A percentile compares a stretch with the other conserved stretches of the same genome.
Conservation (phyloP, 2,113 vertebrate genomes). For the Charina bottae region DNA sequence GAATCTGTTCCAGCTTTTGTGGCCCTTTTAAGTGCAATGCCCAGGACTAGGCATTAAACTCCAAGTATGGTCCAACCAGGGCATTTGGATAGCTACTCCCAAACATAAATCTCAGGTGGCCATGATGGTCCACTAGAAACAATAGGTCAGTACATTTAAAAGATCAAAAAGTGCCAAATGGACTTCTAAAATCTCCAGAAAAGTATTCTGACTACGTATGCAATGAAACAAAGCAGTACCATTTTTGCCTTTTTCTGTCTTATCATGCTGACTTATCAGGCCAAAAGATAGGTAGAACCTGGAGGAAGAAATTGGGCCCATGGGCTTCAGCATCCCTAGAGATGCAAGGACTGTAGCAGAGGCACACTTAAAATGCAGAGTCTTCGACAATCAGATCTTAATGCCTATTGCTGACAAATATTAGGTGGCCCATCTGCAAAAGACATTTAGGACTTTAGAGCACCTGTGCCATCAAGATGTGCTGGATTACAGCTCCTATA, state of each 20-base stretch:
- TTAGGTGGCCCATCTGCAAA: too few species aligned
- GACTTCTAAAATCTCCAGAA: neutral
- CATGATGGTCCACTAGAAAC: neutral
- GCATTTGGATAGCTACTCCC: neutral
- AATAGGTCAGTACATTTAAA: neutral
- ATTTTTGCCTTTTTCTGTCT: too few species aligned
- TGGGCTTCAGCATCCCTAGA: neutral
- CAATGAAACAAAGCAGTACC: neutral
- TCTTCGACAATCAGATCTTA: neutral
- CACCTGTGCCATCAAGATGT: neutral
- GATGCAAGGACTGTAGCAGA: neutral
- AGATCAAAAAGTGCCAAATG: neutral
- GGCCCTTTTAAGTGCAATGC: neutral
- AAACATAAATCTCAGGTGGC: neutral
- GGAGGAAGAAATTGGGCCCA: neutral
- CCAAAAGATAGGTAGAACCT: neutral
- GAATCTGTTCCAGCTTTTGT: neutral
- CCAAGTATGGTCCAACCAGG: neutral
- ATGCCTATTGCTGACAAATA: neutral
- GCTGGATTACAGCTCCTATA: neutral
- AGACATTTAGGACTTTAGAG: neutral
- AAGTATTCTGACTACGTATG: neutral
- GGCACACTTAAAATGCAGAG: neutral
- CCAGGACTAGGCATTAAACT: neutral
- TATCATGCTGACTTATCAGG: too few species aligned